Evolutionary conservation across 2,888 invertebrate genomes (phyloP), one percentile per base, ranked within the genome.

Genomic region (Dynastes grantii): DNA sequence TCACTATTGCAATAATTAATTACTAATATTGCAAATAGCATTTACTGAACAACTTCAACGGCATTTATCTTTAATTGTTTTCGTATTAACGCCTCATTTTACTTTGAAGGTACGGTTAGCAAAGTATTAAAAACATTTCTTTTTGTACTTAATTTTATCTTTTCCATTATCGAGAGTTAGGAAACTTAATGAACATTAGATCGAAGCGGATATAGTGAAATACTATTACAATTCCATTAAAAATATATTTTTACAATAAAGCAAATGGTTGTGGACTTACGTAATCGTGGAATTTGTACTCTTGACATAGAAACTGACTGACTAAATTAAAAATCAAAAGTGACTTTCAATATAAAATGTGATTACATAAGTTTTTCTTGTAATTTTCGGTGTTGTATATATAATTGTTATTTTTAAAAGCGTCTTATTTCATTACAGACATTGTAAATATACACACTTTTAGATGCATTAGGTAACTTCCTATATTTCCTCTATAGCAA

Each of bases 401-500:
- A 68, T 68, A 29, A 68, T 51, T 45, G 2, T 45, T 45, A 11
- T 22, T 4, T 22, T 4, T 6, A 22, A 58, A 58, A 58, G 22
- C 8, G 55, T 58, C 16, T 58, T 58, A 58, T 58, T 58, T 58
- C 22, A 58, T 58, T 58, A 58, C 5, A 5, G 55, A 58, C 55
- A 58, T 58, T 75, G 73, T 75, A 75, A 40, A 75, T 75, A 75
- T 53, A 45, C 61, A 75, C 45, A 51, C 49, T 3, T 67, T 5
- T 27, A 22, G 9, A 58, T 58, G 55, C 55, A 58, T 16, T 71
- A 58, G 55, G 29, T 45, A 64, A 76, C 58, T 64, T 67, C 29
- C 29, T 58, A 27, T 58, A 55, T 58, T 68, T 61, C 55, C 51
- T 58, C 76, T 16, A 76, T 76, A 76, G 76, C 76, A 76, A 76